Percentiles rank a stretch among this genome's conserved stretches.
Evolutionary conservation across 2,113 vertebrate species (phyloP).

Genomic region (Clarias magur): DNA sequence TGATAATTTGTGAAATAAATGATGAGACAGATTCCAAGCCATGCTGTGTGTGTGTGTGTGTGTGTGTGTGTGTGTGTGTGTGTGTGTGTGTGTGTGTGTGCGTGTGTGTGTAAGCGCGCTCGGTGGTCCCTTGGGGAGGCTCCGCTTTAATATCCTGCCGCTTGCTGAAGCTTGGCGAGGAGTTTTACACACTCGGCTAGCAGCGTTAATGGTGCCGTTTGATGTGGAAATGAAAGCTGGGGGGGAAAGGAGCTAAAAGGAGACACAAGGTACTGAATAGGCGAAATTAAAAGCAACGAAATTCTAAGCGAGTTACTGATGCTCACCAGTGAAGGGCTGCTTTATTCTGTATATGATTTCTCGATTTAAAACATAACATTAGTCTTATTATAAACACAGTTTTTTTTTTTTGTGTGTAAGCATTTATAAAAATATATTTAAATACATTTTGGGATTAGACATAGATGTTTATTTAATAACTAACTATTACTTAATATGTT

Average conservation of each 20-base stretch:
- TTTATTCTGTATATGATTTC: background rate
- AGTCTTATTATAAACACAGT: background rate
- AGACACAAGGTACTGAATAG: slow-evolving; percentile 64
- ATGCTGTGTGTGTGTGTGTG: background rate
- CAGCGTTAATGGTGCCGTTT: slow-evolving; percentile 79
- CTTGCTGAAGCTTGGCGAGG: slow-evolving; percentile 79
- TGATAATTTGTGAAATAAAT: background rate
- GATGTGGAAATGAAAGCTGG: slow-evolving; percentile 79
- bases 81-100: background rate
- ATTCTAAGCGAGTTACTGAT: slow-evolving; percentile 68
- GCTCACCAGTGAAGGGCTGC: slow-evolving; percentile 53
- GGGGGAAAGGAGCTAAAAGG: slow-evolving; percentile 50
- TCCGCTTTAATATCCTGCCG: slow-evolving; percentile 81
- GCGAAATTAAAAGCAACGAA: slow-evolving; percentile 75
- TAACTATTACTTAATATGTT: background rate
- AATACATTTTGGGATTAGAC: background rate
- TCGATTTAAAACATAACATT: background rate
- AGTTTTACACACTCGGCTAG: slow-evolving; percentile 78
- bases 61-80: background rate
- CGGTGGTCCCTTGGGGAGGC: slow-evolving; percentile 58
- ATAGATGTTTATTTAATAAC: background rate
- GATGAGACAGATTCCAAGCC: background rate
- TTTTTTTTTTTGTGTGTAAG: background rate
- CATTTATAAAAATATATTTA: background rate
- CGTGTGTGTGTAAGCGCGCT: slow-evolving; percentile 30